Evolutionary conservation across 2,797 vertebrate genomes (phyloP).

Genomic region (Loriculus beryllinus): DNA sequence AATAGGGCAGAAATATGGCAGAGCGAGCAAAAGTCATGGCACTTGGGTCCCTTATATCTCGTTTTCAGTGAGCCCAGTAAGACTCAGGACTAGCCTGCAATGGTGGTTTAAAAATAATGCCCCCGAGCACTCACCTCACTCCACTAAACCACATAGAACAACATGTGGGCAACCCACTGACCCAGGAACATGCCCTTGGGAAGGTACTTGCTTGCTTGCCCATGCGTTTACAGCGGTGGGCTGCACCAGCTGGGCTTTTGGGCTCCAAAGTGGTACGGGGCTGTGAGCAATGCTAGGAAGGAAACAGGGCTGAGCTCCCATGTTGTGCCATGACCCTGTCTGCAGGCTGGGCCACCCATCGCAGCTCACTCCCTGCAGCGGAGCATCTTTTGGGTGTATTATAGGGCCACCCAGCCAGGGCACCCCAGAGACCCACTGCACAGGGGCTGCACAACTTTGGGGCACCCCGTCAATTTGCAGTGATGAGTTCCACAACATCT

Average conservation of each 20-base stretch:
- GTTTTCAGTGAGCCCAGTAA: neutral
- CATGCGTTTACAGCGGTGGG: neutral
- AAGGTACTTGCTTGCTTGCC: neutral
- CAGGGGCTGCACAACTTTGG: neutral
- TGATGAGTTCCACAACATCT: accelerated
- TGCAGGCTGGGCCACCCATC: neutral
- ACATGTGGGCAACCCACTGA: neutral
- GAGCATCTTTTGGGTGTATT: neutral
- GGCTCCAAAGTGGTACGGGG: neutral
- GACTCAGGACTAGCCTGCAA: neutral
- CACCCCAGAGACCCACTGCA: neutral
- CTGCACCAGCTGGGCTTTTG: neutral
- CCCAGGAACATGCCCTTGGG: neutral
- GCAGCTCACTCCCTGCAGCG: neutral
- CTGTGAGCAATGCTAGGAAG: neutral
- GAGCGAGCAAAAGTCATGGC: neutral
- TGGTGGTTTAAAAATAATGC: neutral
- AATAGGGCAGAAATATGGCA: neutral
- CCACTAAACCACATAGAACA: neutral
- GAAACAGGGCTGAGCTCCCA: neutral
- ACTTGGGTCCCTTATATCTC: neutral
- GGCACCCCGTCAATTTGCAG: neutral
- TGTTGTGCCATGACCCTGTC: accelerated
- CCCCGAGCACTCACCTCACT: neutral
- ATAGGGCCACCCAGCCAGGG: accelerated